Base-by-base conservation (phyloP, 2,797 vertebrate species). In the Neostethus bicornis region DNA sequence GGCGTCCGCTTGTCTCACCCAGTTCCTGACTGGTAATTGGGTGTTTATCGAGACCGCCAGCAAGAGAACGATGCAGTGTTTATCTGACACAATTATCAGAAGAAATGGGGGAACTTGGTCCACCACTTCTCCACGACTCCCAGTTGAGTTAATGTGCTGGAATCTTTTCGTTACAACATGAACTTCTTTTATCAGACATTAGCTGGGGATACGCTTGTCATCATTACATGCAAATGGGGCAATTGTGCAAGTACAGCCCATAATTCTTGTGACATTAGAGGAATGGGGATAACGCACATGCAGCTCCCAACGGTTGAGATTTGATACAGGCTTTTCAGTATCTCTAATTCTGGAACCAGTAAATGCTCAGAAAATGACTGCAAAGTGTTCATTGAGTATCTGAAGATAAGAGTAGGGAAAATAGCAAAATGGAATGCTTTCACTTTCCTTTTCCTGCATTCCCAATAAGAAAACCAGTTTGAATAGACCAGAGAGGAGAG, bases 11-110 rank as follows among this genome's bases (percentile, higher is more conserved):
- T 86, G 80, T 85, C 85, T 89, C 83, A 84, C 81, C 88, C 92
- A 90, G 91, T 88, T 91, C 85, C 91, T 70, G 75, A 67, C 81
- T 92, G 85, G 92, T 95, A 96, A 97, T 97, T 95, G 94, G 91
- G 88, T 94, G 91, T 95, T 97, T 97, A 96, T 97, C 94, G n/a
- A 94, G 93, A 95, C 94, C 91, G 89, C 90, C 90, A 85, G 90
- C 87, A 85, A 93, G 92, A 93, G 90, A 78, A 74, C 48, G 75
- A 88, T 83, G 84, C 90, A 80, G 74, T 76, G 79, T 88, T 92
- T 95, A 96, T 96, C 95, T 92, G 90, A 92, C 85, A 93, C 92
- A 94, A 95, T 96, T 94, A 94, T 95, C 93, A 91, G 83, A 87
- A 91, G 91, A 93, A 94, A 94, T 93, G 84, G 82, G 26, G 56